These are phyloP conservation scores for Poecile montanus DNA, from an alignment of 2,797 vertebrate species.

Conservation along the genomic window DNA sequence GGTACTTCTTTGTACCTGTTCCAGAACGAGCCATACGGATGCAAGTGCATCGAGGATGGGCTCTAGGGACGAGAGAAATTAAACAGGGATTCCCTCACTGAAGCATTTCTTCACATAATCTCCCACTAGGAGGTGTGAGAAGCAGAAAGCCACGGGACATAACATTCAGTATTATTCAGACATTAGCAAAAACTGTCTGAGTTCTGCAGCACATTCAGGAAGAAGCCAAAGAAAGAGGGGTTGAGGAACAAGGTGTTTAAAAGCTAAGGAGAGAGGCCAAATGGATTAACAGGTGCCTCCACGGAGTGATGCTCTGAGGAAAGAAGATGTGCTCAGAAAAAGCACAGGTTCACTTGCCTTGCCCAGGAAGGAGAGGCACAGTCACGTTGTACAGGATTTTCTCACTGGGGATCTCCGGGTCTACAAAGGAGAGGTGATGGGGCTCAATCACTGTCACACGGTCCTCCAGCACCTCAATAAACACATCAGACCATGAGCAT, in stretches of 20 bases:
- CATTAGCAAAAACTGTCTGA: neutral
- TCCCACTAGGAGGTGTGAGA: neutral
- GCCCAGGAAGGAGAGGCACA: constrained; percentile 82
- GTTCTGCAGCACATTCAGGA: neutral
- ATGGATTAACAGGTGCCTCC: neutral
- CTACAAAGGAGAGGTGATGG: constrained; percentile 88
- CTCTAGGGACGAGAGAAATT: neutral
- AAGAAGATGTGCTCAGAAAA: neutral
- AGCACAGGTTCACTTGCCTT: constrained; percentile 82
- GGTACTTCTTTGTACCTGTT: neutral
- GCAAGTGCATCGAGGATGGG: neutral
- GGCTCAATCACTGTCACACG: constrained; percentile 88
- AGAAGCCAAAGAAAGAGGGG: neutral
- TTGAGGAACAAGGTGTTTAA: neutral
- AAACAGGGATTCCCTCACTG: neutral
- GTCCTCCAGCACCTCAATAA: constrained; percentile 89
- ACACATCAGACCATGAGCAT: constrained; percentile 12
- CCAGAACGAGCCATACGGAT: neutral
- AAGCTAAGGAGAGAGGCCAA: neutral
- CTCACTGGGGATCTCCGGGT: constrained; percentile 84
- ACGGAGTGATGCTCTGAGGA: neutral
- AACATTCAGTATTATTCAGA: neutral
- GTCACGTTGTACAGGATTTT: constrained; percentile 93
- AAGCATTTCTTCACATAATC: neutral
- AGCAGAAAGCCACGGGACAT: neutral